These are phyloP conservation scores for Peromyscus californicus DNA, from an alignment of 2,113 vertebrate genomes.

Conservation along the genomic window DNA sequence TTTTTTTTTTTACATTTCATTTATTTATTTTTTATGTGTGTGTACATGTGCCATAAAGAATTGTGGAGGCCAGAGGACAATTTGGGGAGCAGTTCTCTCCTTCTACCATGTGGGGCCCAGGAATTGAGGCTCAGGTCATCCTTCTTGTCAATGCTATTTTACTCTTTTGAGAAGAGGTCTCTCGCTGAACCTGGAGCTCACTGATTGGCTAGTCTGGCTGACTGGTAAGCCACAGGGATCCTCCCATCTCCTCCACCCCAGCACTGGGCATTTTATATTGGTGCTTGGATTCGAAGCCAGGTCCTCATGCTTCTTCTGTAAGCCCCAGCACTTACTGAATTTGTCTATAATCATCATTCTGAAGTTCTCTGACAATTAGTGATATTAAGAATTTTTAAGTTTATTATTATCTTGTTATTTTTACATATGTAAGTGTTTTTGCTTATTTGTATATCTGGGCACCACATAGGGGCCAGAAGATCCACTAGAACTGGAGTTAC, in stretches of 20 bases:
- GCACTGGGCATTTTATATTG: background rate
- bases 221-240: background rate
- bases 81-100: background rate
- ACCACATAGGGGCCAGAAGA: background rate
- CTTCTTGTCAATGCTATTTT: background rate
- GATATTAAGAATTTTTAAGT: background rate
- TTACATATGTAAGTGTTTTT: background rate
- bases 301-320: background rate
- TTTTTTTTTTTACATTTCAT: background rate
- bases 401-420: conserved; percentile 7
- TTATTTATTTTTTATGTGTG: background rate
- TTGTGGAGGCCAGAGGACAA: too few relatives aligned
- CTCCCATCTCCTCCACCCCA: background rate
- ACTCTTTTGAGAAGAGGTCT: background rate
- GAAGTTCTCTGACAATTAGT: background rate
- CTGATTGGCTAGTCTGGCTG: background rate
- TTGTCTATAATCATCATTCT: background rate
- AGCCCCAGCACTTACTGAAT: background rate
- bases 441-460: background rate
- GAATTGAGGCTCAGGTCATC: background rate
- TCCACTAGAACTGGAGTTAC: background rate
- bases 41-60: background rate
- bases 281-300: background rate
- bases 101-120: background rate
- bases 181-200: background rate